Base-by-base conservation (phyloP, 2,797 vertebrate genomes). In the Centroberyx gerrardi region DNA sequence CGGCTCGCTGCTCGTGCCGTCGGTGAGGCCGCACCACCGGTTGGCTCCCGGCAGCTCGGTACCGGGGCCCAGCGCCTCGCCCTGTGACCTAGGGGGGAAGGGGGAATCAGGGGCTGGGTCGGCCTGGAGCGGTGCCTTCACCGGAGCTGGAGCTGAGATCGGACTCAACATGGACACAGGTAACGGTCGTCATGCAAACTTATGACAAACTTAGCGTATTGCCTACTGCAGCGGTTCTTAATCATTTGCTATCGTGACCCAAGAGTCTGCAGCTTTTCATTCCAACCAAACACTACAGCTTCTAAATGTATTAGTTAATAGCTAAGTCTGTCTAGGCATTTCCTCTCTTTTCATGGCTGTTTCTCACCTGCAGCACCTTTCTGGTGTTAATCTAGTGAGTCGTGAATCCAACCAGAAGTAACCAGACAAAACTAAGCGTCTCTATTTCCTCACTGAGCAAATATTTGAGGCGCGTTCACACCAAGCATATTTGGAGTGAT, bases 81-180 rank as follows among this genome's bases (percentile, higher is more conserved):
- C 96, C 0, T 98, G 97, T 0, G 97, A 99, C 85, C 95, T 98
- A 49, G 94, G 96, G 28, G 93, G 96, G n/a, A 97, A 98, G 86
- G 95, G 94, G 0, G 97, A 97, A n/a, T 92, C 96, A 0, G 91
- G 86, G 28, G 28, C 95, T 0, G 85, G 95, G 0, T 88, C 96
- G 0, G 88, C 95, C 10, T 99, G 98, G 98, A 96, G 94, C 0
- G 95, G 96, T 0, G 89, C 96, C 22, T 99, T 99, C 80, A 87
- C 96, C 0, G 96, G 80, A 0, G 87, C 97, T 0, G 85, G 96
- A 0, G 94, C 96, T 1, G 98, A 99, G 51, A 95, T 99, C 2
- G 87, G 97, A 89, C 96, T 99, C 90, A 97, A 97, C 73, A 95
- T 98, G 92, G 98, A 99, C 15, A 84, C 98, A 97, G 98, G 98